These are phyloP conservation scores for Pterocles gutturalis DNA, from an alignment of 2,113 vertebrate species.

Conservation along the genomic window DNA sequence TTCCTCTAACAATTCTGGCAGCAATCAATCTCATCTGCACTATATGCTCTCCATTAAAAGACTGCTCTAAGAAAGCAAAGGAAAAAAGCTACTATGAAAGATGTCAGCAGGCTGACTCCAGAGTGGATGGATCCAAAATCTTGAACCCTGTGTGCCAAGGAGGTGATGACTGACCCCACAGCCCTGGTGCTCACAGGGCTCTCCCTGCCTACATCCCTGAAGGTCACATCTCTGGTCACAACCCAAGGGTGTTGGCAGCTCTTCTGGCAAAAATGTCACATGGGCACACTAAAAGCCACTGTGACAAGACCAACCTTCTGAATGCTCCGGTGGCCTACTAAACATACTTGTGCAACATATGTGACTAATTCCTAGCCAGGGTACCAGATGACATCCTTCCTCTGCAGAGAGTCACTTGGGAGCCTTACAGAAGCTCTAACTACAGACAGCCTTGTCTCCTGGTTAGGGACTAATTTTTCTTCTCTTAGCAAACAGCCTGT, in stretches of 20 bases:
- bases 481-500: background rate
- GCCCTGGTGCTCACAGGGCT: background rate
- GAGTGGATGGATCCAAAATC: background rate
- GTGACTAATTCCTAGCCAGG: background rate
- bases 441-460: background rate
- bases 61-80: background rate
- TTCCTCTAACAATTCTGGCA: background rate
- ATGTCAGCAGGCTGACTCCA: background rate
- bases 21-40: background rate
- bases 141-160: background rate
- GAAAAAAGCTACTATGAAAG: background rate
- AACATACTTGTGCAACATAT: background rate
- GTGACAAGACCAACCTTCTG: background rate
- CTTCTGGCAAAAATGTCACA: background rate
- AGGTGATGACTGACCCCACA: background rate
- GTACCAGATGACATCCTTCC: background rate
- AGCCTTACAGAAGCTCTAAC: background rate
- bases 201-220: background rate
- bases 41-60: background rate
- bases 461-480: background rate
- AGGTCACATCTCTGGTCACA: rapidly evolving
- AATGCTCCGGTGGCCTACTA: background rate
- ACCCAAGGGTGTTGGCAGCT: background rate
- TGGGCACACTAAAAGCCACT: background rate
- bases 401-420: background rate